Percentiles rank a stretch among this genome's conserved stretches.
Evolutionary conservation across 1,140 invertebrate species (phyloP).

Genomic region (Plodia interpunctella): DNA sequence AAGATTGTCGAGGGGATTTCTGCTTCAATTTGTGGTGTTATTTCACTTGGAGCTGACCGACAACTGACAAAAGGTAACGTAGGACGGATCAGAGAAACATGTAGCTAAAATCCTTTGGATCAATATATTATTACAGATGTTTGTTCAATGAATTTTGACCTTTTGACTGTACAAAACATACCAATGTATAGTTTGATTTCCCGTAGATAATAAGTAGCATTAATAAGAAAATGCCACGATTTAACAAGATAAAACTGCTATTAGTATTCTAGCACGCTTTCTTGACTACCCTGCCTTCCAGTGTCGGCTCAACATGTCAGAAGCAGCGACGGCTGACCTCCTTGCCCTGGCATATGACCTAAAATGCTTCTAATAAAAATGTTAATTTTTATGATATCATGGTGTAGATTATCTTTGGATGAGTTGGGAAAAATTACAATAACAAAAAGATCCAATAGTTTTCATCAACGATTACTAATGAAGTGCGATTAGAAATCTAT

Average conservation of each 20-base stretch:
- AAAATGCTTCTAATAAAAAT: neutral
- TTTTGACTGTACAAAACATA: no score
- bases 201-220: no score
- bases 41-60: neutral
- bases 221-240: no score
- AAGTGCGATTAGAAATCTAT: no score
- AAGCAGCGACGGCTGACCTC: neutral
- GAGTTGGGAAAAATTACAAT: neutral
- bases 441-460: neutral
- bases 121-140: no score
- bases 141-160: no score
- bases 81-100: no score
- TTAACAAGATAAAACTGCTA: neutral
- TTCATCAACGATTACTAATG: no score
- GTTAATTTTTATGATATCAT: neutral
- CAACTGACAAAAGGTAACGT: no score
- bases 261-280: neutral
- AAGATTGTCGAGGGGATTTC: neutral
- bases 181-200: no score
- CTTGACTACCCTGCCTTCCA: neutral
- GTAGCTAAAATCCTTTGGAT: no score
- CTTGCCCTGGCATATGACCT: neutral
- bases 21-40: neutral
- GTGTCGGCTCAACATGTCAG: neutral
- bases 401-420: no score